Base-by-base conservation (phyloP, 2,888 invertebrate species). In the Amiota communis region DNA sequence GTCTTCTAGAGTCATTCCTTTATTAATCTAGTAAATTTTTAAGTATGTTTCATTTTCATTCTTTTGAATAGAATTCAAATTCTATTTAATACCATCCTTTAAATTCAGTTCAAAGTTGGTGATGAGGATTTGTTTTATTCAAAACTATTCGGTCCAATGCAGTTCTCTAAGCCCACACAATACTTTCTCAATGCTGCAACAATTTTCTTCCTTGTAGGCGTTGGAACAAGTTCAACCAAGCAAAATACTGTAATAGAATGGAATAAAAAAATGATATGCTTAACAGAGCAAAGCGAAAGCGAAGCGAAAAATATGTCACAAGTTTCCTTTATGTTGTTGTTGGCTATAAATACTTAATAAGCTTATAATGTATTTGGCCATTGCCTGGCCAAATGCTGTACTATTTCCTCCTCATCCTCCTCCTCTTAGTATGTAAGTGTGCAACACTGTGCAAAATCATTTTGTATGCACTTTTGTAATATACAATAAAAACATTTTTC, bases 171-270 rank as follows among this genome's bases (percentile, higher is more conserved):
- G 6, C 36, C 36, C 36, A 36, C 36, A 36, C 6, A 36, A 36
- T 23, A 6, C 36, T 36, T 36, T 4, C 36, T 6, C 3, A 36
- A 36, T 36, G 36, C 8, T 36, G 36, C 36, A 36, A 6, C 6
- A 36, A 6, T 36, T 36, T 36, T 36, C 0, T 6, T 59, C 59
- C 59, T 59, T 59, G 59, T 20, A 59, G 59, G 20, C 59, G 59
- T 59, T 36, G 36, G 23, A 63, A n/a, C 63, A 63, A 63, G 46
- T 63, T 63, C 67, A 68, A 23, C 51, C 23, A 68, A 68, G 67
- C 67, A 68, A 36, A 2, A 36, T 36, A 36, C 8, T 36, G 36
- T 36, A 36, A 36, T 36, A 36, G 36, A 36, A 36, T 36, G 36
- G 36, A 36, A 36, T 36, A 36, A 68, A 51, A 63, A 68, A 3